These are phyloP conservation scores for Gracilinanus agilis DNA, from an alignment of 2,113 vertebrate genomes.

Conservation along the genomic window DNA sequence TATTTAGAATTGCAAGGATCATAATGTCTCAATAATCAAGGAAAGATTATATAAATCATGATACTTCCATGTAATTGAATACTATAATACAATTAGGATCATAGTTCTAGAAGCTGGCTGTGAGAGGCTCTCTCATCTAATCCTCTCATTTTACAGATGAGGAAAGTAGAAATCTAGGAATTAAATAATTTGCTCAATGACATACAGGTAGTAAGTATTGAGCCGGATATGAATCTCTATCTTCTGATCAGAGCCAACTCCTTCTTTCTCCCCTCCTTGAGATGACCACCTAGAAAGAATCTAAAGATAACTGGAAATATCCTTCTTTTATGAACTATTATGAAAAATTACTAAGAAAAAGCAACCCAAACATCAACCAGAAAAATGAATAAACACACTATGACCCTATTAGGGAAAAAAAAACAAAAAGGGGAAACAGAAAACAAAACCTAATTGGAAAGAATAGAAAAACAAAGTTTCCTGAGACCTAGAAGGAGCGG, in stretches of 20 bases:
- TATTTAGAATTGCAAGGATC: background rate
- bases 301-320: background rate
- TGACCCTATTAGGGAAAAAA: no score
- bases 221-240: background rate
- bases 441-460: no score
- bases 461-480: no score
- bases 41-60: background rate
- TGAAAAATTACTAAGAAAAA: no score
- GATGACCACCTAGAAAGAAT: background rate
- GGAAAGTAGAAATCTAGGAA: no score
- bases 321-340: no score
- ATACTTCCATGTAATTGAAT: background rate
- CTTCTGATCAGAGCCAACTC: no score
- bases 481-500: no score
- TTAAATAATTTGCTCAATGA: no score
- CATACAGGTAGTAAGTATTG: no score
- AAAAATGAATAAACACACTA: background rate
- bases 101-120: background rate
- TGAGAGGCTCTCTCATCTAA: background rate
- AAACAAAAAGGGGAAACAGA: no score
- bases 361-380: background rate
- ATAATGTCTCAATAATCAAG: background rate
- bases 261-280: no score
- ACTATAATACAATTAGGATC: background rate
- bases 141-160: background rate